phyloP scores from a whole-genome alignment of 2,888 invertebrate genomes.

The Drosophila phalerata region DNA sequence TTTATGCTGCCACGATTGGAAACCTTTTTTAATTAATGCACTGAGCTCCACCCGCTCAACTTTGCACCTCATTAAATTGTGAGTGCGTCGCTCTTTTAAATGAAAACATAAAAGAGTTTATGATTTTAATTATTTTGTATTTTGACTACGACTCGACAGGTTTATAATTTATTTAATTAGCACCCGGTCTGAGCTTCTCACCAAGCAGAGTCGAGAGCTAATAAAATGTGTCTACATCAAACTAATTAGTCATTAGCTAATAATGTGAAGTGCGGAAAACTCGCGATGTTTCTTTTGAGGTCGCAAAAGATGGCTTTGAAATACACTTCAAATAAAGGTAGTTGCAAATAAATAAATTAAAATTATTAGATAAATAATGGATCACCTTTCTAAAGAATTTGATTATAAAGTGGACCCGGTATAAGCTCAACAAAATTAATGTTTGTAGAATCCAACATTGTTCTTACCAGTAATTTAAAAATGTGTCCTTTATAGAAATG shows the following conservation, averaged over 20 bases:
- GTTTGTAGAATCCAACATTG: not conserved
- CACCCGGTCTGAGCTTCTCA: constrained; percentile 18
- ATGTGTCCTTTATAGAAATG: too few species aligned
- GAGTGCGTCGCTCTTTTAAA: constrained; percentile 47
- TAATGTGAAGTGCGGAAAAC: constrained; percentile 14
- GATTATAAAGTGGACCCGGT: not conserved
- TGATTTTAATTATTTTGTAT: constrained; percentile 51
- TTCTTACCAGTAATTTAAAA: too few species aligned
- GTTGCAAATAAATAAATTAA: not conserved
- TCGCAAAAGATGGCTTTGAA: constrained; percentile 7
- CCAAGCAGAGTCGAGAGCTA: constrained; percentile 29
- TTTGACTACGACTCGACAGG: constrained; percentile 34
- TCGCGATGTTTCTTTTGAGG: constrained; percentile 10
- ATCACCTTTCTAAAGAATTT: not conserved
- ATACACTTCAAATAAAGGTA: constrained; percentile 1
- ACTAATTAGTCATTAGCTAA: constrained; percentile 56
- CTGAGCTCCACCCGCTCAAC: constrained; percentile 13
- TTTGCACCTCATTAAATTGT: constrained; percentile 68
- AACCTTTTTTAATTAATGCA: constrained; percentile 79
- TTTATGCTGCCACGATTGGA: constrained; percentile 39
- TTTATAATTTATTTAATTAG: constrained; percentile 71
- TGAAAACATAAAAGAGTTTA: constrained; percentile 72
- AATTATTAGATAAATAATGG: not conserved
- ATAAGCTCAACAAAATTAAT: not conserved
- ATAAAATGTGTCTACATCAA: constrained; percentile 55